phyloP scores from a whole-genome alignment of 2,113 vertebrate species.

The Anhinga anhinga region DNA sequence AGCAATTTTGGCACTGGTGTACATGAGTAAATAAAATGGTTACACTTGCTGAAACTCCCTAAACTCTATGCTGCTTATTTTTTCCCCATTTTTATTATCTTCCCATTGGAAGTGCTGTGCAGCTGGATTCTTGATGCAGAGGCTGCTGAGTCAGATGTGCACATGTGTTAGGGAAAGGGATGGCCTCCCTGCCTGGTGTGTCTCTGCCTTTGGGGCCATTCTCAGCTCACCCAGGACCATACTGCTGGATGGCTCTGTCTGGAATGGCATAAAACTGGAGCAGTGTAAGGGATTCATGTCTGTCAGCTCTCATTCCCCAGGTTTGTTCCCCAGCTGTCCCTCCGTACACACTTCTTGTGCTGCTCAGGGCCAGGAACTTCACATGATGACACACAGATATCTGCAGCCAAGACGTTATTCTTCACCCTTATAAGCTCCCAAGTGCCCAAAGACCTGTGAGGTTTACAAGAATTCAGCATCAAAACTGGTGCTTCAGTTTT shows the following conservation, averaged over 20 bases:
- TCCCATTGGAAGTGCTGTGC: not conserved
- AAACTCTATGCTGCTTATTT: not conserved
- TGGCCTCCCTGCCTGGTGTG: not conserved
- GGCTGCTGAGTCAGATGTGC: fast-evolving
- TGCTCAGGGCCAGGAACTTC: not conserved
- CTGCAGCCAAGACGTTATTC: not conserved
- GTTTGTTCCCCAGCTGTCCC: not conserved
- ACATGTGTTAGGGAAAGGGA: not conserved
- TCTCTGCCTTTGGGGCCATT: not conserved
- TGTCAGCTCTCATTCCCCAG: not conserved
- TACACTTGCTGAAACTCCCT: not conserved
- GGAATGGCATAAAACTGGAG: fast-evolving
- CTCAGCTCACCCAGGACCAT: not conserved
- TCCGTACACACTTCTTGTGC: not conserved
- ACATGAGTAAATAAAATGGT: not conserved
- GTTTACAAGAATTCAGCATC: not conserved
- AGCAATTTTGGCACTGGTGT: fast-evolving
- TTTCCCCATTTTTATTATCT: not conserved
- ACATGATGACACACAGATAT: too few relatives aligned
- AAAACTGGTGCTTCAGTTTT: not conserved
- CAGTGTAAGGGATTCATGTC: not conserved
- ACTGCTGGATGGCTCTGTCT: not conserved
- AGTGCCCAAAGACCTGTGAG: not conserved
- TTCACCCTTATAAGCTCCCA: not conserved
- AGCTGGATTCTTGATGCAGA: not conserved